These are phyloP conservation scores for Holacanthus passer DNA, from an alignment of 2,113 vertebrate genomes.

Conservation along the genomic window DNA sequence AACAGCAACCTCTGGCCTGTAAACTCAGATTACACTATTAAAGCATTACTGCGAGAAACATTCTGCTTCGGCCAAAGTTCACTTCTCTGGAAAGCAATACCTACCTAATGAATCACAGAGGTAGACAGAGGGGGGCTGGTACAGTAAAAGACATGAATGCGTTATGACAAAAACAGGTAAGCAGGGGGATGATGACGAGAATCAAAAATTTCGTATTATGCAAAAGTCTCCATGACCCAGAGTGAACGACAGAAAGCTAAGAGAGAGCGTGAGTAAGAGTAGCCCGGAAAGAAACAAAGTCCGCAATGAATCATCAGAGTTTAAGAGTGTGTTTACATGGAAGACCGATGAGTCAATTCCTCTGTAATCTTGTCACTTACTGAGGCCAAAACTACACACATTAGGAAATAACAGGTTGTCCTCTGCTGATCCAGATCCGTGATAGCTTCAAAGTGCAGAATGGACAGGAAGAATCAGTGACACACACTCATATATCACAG, in stretches of 20 bases:
- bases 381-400: constrained; percentile 27
- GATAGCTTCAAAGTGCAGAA: constrained; percentile 31
- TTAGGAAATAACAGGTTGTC: constrained; percentile 41
- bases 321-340: constrained; percentile 18
- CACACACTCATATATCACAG: constrained; percentile 26
- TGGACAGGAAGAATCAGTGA: constrained; percentile 18
- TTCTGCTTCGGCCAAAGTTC: constrained; percentile 77
- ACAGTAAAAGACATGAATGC: constrained; percentile 19
- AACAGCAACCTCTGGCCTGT: constrained; percentile 54
- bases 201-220: not conserved
- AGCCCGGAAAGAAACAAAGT: not conserved
- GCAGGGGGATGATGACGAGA: not conserved
- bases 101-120: constrained; percentile 68
- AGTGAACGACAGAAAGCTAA: constrained; percentile 8
- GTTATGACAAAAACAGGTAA: constrained; percentile 14
- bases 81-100: constrained; percentile 60
- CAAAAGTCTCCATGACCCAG: constrained; percentile 12
- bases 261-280: constrained; percentile 19
- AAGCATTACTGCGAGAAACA: constrained; percentile 66
- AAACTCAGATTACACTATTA: constrained; percentile 72
- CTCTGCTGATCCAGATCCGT: constrained; percentile 10
- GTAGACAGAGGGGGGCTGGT: not conserved
- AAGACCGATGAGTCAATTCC: constrained; percentile 29
- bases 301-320: constrained; percentile 32
- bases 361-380: constrained; percentile 18